Conservation (phyloP, 1,140 invertebrate genomes). For the Probaryconus sp. region DNA sequence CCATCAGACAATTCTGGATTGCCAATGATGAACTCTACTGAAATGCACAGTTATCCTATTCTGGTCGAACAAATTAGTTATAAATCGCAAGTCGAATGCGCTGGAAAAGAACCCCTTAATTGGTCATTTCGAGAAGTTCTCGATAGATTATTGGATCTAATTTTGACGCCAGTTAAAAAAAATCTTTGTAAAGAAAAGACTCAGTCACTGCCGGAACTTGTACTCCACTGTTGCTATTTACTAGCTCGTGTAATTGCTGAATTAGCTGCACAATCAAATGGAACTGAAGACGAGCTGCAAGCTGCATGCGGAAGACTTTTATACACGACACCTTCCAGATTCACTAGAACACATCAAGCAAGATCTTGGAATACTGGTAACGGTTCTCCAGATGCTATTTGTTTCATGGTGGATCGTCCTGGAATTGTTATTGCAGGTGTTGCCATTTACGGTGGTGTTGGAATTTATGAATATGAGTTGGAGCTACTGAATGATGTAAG, state of each 20-base stretch:
- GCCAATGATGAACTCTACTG: slow-evolving; percentile 84
- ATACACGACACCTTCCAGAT: slow-evolving; percentile 92
- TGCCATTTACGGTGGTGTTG: slow-evolving; percentile 92
- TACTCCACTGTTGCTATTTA: slow-evolving; percentile 91
- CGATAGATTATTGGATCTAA: slow-evolving; percentile 88
- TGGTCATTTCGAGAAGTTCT: slow-evolving; percentile 93
- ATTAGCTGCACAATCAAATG: slow-evolving; percentile 88
- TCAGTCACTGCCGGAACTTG: slow-evolving; percentile 81
- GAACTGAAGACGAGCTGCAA: slow-evolving; percentile 83
- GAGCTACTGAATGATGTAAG: slow-evolving; percentile 91
- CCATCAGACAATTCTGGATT: slow-evolving; percentile 85
- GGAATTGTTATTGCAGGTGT: slow-evolving; percentile 94
- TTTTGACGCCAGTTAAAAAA: slow-evolving; percentile 87
- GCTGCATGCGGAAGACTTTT: slow-evolving; percentile 83
- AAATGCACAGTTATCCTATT: slow-evolving; percentile 87
- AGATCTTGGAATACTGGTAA: slow-evolving; percentile 98
- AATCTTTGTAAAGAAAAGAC: slow-evolving; percentile 81
- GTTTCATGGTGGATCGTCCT: slow-evolving; percentile 93
- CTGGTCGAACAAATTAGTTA: slow-evolving; percentile 90
- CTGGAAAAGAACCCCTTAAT: slow-evolving; percentile 71
- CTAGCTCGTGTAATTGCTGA: slow-evolving; percentile 92
- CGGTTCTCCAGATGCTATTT: slow-evolving; percentile 97
- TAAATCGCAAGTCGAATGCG: slow-evolving; percentile 77
- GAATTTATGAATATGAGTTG: slow-evolving; percentile 93
- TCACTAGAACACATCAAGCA: slow-evolving; percentile 91